A percentile compares a stretch with the other conserved stretches of the same genome.
phyloP scores from a whole-genome alignment of 1,140 invertebrate genomes.

The Drosophila triauraria region DNA sequence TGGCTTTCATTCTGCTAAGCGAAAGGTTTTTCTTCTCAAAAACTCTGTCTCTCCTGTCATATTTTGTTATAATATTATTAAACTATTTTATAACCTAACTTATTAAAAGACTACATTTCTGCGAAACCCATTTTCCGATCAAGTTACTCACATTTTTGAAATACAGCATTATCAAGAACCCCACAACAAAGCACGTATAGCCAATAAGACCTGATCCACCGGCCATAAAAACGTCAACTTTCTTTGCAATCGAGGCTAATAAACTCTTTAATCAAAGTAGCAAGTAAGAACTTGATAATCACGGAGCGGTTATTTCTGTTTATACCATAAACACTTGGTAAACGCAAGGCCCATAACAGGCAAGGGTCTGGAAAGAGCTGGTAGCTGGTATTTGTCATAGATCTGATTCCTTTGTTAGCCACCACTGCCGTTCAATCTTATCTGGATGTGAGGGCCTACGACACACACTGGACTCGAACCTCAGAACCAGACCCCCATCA shows the following conservation, averaged over 20 bases:
- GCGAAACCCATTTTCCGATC: neutral
- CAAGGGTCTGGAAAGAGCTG: neutral
- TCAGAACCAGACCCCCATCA: constrained; percentile 43
- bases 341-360: constrained; percentile 11
- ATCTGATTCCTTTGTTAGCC: constrained; percentile 42
- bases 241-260: constrained; percentile 12
- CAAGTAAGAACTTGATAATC: constrained; percentile 6
- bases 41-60: too few species aligned
- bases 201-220: neutral
- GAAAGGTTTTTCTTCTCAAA: too few species aligned
- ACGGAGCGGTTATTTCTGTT: constrained; percentile 13
- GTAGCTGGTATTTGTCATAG: constrained; percentile 38
- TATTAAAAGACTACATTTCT: too few species aligned
- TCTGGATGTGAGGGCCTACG: constrained; percentile 58
- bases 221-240: constrained; percentile 8
- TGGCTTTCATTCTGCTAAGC: too few species aligned
- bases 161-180: neutral
- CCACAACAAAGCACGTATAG: constrained; percentile 5
- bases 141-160: constrained; percentile 3
- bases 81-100: neutral
- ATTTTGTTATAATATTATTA: neutral
- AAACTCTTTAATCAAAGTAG: constrained; percentile 2
- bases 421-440: constrained; percentile 55
- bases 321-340: constrained; percentile 39
- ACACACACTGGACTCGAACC: constrained; percentile 59